Conservation (phyloP, 2,113 vertebrate species). For the Ciconia boyciana region DNA sequence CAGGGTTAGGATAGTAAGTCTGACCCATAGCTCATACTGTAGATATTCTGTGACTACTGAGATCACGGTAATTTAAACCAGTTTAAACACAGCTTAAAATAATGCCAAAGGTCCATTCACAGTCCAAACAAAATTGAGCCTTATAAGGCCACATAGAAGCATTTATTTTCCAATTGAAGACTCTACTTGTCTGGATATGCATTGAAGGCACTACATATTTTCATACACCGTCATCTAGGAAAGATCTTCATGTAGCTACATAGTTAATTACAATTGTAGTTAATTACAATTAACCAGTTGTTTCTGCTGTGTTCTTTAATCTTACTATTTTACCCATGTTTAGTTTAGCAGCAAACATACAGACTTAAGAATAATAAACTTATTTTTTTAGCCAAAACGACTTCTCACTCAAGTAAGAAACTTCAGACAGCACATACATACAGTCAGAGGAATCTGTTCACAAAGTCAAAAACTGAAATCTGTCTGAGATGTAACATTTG, state of each 20-base stretch:
- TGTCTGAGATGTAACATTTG: not conserved
- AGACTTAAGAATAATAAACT: not conserved
- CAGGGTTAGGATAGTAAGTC: not conserved
- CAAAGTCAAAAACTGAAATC: not conserved
- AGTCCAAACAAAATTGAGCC: not conserved
- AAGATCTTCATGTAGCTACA: not conserved
- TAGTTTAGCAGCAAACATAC: not conserved
- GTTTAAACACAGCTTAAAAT: not conserved
- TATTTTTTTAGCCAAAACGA: not conserved
- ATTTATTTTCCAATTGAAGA: not conserved
- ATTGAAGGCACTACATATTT: not conserved
- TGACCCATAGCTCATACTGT: not conserved
- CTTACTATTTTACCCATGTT: not conserved
- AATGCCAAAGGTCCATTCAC: not conserved
- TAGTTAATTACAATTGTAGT: not conserved
- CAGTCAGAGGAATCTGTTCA: not conserved
- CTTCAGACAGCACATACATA: not conserved
- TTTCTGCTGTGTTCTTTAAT: not conserved
- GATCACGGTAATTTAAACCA: not conserved
- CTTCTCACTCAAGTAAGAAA: not conserved
- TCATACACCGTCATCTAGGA: not conserved
- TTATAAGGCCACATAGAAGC: not conserved
- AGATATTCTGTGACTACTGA: not conserved
- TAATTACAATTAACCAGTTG: not conserved
- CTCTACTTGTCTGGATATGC: not conserved